Evolutionary conservation across 2,888 invertebrate genomes (phyloP).

Genomic region (Prosapia bicincta): DNA sequence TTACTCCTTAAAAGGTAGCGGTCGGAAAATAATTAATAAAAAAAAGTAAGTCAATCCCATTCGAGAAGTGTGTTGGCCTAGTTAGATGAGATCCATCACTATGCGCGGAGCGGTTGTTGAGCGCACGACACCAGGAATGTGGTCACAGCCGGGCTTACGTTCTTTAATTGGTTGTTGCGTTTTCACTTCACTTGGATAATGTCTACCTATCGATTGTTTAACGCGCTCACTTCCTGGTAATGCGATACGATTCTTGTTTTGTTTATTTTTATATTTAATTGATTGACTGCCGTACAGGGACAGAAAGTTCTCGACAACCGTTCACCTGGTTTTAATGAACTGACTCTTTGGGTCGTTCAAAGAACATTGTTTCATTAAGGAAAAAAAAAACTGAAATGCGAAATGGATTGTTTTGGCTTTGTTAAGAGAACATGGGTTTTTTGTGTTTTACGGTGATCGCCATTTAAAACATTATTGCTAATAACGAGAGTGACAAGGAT

Average conservation of each 20-base stretch:
- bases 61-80: not conserved
- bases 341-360: too few relatives aligned
- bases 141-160: not conserved
- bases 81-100: not conserved
- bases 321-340: not conserved
- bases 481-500: too few relatives aligned
- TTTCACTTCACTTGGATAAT: not conserved
- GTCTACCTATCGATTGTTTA: not conserved
- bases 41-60: not conserved
- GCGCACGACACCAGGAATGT: not conserved
- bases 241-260: not conserved
- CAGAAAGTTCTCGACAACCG: not conserved
- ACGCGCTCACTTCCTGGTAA: not conserved
- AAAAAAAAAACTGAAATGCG: too few relatives aligned
- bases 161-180: not conserved
- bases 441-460: too few relatives aligned
- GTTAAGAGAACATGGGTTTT: too few relatives aligned
- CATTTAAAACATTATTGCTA: too few relatives aligned
- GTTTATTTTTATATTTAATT: not conserved
- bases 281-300: not conserved
- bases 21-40: not conserved
- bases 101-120: not conserved
- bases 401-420: too few relatives aligned
- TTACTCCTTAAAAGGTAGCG: not conserved
- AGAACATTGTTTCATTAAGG: too few relatives aligned